Evolutionary conservation across 1,140 invertebrate genomes (phyloP), one percentile per base, ranked within the genome.

Genomic region (Venturia canescens): DNA sequence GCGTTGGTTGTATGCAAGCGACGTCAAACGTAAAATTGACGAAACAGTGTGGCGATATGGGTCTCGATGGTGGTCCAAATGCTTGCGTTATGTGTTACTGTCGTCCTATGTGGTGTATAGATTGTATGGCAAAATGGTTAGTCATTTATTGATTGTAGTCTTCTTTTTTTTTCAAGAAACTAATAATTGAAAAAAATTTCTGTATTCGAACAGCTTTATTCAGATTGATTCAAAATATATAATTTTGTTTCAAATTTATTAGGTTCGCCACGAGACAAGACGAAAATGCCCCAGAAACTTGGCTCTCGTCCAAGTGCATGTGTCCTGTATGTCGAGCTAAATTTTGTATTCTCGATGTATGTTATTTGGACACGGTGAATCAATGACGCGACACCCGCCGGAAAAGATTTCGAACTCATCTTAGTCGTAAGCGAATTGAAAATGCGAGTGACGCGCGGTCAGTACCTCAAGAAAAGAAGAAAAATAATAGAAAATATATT

Each of bases 291-390:
- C 94, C 95, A 29, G 94, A 96, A 85, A 93, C 93, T 0, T 98
- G 98, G 98, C 91, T 98, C 53, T 93, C 94, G 29, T 95, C 95
- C n/a, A 96, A 96, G 88, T 96, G 96, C 89, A 95, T 96, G 1
- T 98, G 97, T 90, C 97, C 97, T 18, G 96, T 97, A 79, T 98
- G 97, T 87, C 92, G 97, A 84, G 95, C 96, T 48, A 93, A 91
- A 72, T 98, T 98, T 92, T 98, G 97, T 92, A 90, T 98, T 57
- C 93, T 97, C 34, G 97, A 98, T 93, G 96, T 98, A 0, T 87
- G 88, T 83, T 83, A 83, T 74, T 83, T 91, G 76, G 82, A 53
- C 18, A 60, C 53, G 27, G 23, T 29, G 53, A 31, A 63, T 57
- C 72, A 76, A 60, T 76, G 72, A 76, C 50, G 53, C 50, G 53